phyloP scores from a whole-genome alignment of 2,888 invertebrate species.

The Oscheius myriophilus region DNA sequence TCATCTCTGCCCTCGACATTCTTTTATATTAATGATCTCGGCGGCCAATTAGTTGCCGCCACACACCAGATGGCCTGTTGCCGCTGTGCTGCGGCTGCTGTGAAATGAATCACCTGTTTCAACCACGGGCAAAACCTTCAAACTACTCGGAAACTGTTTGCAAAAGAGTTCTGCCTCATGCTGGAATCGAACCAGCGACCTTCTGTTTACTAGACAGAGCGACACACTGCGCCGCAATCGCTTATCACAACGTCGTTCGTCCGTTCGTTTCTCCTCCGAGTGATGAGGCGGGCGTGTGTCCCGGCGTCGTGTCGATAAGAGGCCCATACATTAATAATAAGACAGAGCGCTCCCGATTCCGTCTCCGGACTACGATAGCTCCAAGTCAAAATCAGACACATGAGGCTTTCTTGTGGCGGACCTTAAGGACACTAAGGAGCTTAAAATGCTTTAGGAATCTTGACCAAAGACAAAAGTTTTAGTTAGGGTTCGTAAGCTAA shows the following conservation, averaged over 20 bases:
- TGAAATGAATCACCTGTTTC: too few relatives aligned
- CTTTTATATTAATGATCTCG: slow-evolving; percentile 32
- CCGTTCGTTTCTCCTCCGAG: too few relatives aligned
- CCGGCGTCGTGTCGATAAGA: slow-evolving; percentile 10
- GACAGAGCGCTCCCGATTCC: slow-evolving; percentile 8
- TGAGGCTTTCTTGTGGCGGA: too few relatives aligned
- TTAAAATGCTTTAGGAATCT: too few relatives aligned
- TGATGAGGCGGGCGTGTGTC: too few relatives aligned
- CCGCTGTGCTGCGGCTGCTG: not conserved
- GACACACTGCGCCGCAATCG: not conserved
- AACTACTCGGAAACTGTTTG: not conserved
- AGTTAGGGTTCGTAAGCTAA: too few relatives aligned
- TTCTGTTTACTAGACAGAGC: slow-evolving; percentile 14
- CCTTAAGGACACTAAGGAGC: too few relatives aligned
- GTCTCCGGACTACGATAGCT: too few relatives aligned
- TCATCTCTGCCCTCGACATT: slow-evolving; percentile 23
- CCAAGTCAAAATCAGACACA: too few relatives aligned
- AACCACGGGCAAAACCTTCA: too few relatives aligned
- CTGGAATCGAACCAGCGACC: slow-evolving; percentile 11
- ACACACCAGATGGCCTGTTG: slow-evolving; percentile 6
- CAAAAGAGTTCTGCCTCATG: not conserved
- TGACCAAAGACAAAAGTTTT: too few relatives aligned
- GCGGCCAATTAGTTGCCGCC: slow-evolving; percentile 24
- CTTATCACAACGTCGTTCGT: too few relatives aligned
- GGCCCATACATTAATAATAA: slow-evolving; percentile 30